Base-by-base conservation (phyloP, 2,113 vertebrate genomes). In the Crotophaga sulcirostris region DNA sequence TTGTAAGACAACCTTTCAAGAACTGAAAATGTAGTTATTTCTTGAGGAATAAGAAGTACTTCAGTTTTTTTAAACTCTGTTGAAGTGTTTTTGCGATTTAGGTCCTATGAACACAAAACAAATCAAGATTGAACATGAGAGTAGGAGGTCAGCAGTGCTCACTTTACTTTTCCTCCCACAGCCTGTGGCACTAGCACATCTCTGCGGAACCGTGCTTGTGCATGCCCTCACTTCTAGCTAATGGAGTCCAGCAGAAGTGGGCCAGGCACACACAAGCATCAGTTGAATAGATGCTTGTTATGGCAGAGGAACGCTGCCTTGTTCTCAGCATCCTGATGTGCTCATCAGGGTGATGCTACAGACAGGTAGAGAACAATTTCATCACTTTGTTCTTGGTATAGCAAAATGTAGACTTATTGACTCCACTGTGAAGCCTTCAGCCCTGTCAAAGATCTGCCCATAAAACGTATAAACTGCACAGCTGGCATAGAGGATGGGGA, bases 261-360 rank as follows among this genome's bases (percentile, higher is more conserved):
- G 10, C 28, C 47, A n/a, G 54, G 29, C n/a, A n/a, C 25, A 26
- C 10, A 29, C 4, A 16, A n/a, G 9, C 44, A 54, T 20, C 20
- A 31, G 56, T 36, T 29, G 40, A 47, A 18, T 9, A 16, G 63
- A 47, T 0, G 1, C 26, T 34, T 62, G 56, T 23, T 31, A 31
- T 0, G 1, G 33, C 38, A 68, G 51, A 51, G 31, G 76, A 51
- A 44, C 1, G 1, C 11, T 73, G 7, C n/a, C 24, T 38, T 54
- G 54, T 12, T 59, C 33, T 40, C 54, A 68, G 23, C 23, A 19
- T 52, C 45, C 69, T 24, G 4, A 25, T 18, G 12, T 25, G 7
- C 69, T 60, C 9, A 0, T 45, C 45, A 82, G 24, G 54, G 45
- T 16, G 4, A 15, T 36, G 44, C 52, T 62, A 75, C 2, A 1